Conservation (phyloP, 2,797 vertebrate genomes). For the Buceros bicornis region DNA sequence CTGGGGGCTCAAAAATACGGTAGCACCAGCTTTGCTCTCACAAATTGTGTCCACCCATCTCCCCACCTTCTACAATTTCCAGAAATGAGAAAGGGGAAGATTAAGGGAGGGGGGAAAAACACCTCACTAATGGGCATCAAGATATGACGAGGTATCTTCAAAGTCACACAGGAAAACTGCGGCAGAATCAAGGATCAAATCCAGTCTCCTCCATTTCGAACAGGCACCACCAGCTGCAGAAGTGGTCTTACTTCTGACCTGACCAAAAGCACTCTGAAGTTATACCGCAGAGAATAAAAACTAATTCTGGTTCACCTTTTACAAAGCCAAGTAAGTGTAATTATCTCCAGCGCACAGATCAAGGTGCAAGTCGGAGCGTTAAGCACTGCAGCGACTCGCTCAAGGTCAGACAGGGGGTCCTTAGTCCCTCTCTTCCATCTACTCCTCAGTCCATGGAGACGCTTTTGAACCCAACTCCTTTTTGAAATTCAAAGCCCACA, state of each 20-base stretch:
- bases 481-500: conserved; percentile 5
- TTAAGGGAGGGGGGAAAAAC: fast-evolving
- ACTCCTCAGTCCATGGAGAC: not conserved
- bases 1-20: not conserved
- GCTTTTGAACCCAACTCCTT: not conserved
- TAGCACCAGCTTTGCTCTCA: not conserved
- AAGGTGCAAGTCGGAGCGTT: fast-evolving
- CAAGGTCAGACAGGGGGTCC: not conserved
- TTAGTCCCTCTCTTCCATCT: not conserved
- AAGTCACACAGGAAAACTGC: fast-evolving
- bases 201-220: fast-evolving
- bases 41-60: not conserved
- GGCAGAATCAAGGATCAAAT: not conserved
- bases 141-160: too few relatives aligned
- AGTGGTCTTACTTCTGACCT: fast-evolving
- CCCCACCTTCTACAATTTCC: not conserved
- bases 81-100: not conserved
- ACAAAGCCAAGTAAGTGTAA: not conserved
- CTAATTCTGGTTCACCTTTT: not conserved
- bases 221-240: fast-evolving
- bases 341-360: not conserved
- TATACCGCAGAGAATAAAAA: not conserved
- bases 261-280: not conserved
- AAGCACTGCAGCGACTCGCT: not conserved
- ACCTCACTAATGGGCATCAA: too few relatives aligned